Evolutionary conservation across 2,113 vertebrate genomes (phyloP), one percentile per base, ranked within the genome.

Genomic region (Lethenteron reissneri): DNA sequence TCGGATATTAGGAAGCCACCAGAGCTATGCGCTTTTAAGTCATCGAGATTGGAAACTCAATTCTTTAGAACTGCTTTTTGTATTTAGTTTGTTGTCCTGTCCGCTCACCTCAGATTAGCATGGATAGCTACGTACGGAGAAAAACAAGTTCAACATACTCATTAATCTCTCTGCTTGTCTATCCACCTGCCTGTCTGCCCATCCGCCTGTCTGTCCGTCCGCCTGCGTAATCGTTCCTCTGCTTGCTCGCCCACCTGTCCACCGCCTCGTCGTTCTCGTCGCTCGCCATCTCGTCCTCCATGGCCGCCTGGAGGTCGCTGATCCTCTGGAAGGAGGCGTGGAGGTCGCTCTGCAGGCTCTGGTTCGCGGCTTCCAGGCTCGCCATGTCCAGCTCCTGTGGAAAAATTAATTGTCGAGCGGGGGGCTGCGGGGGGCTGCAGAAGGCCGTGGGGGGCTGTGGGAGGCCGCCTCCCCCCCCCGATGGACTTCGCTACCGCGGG

Each of bases 281-380:
- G 0, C 92, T 99, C 78, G 96, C 94, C 92, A 99, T 95, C 79
- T 99, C 94, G 0, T 99, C 94, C 78, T 99, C 94, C 1, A 99
- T 99, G 79, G 91, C 92, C 0, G 92, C 91, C 81, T 99, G 94
- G 71, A 99, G 83, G 81, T 99, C 94, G 64, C 92, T 90, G 1
- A 99, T 99, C 77, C 94, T 85, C 75, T 96, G 95, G 78, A 99
- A 99, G n/a, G 94, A 91, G 77, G 96, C 80, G 74, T 97, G 96
- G 25, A 99, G 86, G 76, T 99, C 94, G 0, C 88, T 84, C 80
- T 97, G 92, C 74, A 99, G 83, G 80, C 94, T 99, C 81, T 97
- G 94, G 81, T 99, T 99, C 71, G 88, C 91, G 0, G 91, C 92
- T 79, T 97, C 94, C 71, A 99, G 79, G 73, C 92, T 97, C 76